Conservation (phyloP, 2,113 vertebrate species). For the Mastomys coucha region DNA sequence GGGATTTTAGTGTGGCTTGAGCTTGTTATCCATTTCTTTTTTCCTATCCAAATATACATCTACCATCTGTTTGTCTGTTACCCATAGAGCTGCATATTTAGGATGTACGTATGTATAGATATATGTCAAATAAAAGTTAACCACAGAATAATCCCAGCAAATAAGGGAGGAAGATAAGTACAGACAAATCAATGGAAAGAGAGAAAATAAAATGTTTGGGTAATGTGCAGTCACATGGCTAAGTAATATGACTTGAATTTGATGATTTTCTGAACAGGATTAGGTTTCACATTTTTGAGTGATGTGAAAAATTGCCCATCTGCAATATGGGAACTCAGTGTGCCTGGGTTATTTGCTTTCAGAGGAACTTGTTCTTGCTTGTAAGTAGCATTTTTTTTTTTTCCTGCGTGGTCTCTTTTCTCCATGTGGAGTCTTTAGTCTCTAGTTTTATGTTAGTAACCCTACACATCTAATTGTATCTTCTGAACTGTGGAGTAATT, state of each 20-base stretch:
- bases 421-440: not conserved
- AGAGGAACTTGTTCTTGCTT: slow-evolving; percentile 3
- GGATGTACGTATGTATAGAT: not conserved
- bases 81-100: not conserved
- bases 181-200: not conserved
- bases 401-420: not conserved
- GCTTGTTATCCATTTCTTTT: not conserved
- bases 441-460: not conserved
- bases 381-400: not conserved
- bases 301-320: not conserved
- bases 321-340: not conserved
- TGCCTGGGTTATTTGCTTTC: slow-evolving; percentile 27
- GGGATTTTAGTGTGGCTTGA: not conserved
- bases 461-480: not conserved
- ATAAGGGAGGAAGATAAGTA: not conserved
- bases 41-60: not conserved
- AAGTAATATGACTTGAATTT: not conserved
- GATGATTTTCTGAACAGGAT: not conserved
- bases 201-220: not conserved
- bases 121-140: not conserved
- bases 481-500: slow-evolving; percentile 32
- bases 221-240: not conserved
- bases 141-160: not conserved
- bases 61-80: not conserved
- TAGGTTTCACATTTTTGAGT: slow-evolving; percentile 28